phyloP scores from a whole-genome alignment of 2,113 vertebrate species.

The Piprites chloris region DNA sequence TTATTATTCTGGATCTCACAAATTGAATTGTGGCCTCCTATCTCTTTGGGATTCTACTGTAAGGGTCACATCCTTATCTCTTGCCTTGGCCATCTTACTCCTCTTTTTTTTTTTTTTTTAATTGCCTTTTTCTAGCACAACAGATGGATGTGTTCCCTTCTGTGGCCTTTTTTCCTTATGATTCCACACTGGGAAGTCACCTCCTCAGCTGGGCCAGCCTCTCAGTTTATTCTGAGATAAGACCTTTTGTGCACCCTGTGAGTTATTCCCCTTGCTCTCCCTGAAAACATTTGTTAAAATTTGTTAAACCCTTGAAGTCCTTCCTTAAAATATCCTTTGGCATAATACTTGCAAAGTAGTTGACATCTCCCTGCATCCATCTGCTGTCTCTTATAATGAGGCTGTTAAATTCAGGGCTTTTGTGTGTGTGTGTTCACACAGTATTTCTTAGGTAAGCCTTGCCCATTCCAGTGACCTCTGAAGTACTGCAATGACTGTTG shows the following conservation, averaged over 20 bases:
- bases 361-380: slow-evolving; percentile 1
- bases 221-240: neutral
- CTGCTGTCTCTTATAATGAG: slow-evolving; percentile 3
- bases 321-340: slow-evolving; percentile 22
- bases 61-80: neutral
- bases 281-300: neutral
- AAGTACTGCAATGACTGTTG: neutral
- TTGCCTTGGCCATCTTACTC: neutral
- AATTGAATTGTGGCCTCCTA: neutral
- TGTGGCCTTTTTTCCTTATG: neutral
- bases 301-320: neutral
- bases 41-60: neutral
- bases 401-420: neutral
- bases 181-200: neutral
- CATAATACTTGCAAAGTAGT: neutral
- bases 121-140: neutral
- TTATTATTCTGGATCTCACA: neutral
- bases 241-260: neutral
- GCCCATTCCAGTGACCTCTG: neutral
- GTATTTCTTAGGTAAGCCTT: neutral
- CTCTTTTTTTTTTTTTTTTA: neutral
- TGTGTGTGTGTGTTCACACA: neutral
- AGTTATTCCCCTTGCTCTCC: neutral
- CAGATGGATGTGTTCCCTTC: neutral
- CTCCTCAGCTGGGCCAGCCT: neutral